Conservation (phyloP, 2,113 vertebrate genomes). For the Morphnarchus princeps region DNA sequence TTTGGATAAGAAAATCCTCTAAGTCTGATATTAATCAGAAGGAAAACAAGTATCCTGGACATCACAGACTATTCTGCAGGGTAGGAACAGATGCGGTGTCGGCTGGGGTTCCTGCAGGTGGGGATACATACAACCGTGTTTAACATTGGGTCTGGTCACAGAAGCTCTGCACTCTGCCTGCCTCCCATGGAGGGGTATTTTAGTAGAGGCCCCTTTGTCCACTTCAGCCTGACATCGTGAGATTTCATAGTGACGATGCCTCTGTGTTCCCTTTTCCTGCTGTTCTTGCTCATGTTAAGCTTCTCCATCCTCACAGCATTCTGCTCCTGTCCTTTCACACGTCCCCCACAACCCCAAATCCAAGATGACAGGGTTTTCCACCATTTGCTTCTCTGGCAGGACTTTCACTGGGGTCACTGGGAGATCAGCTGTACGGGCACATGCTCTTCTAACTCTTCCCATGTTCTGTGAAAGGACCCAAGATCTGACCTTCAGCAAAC, state of each 20-base stretch:
- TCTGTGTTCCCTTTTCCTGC: neutral
- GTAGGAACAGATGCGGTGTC: neutral
- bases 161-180: neutral
- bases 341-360: neutral
- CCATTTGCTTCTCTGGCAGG: neutral
- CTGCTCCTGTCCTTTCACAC: neutral
- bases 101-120: neutral
- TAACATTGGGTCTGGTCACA: accelerated
- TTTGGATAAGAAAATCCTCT: neutral
- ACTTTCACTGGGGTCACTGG: neutral
- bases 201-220: neutral
- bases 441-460: neutral
- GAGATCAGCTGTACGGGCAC: neutral
- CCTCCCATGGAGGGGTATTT: neutral
- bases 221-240: neutral
- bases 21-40: neutral
- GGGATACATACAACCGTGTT: accelerated
- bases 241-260: neutral
- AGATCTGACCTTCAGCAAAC: neutral
- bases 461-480: neutral
- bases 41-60: neutral
- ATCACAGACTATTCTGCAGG: neutral
- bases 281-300: neutral
- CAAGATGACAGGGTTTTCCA: neutral
- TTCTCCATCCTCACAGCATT: neutral